These are phyloP conservation scores for Adoxophyes honmai DNA, from an alignment of 1,140 invertebrate genomes.

Conservation along the genomic window DNA sequence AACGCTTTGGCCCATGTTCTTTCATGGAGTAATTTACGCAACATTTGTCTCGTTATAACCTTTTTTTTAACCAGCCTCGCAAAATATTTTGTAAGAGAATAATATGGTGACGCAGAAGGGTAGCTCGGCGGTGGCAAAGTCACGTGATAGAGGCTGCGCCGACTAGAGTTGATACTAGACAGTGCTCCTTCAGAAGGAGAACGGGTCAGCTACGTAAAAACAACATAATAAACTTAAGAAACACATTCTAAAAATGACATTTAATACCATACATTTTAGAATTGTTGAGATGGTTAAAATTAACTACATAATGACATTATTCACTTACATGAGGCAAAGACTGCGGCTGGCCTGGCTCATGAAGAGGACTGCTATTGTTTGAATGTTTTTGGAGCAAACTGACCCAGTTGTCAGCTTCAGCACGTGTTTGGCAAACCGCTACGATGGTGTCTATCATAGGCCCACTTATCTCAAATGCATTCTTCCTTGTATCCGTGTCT, in stretches of 20 bases:
- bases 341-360: constrained; percentile 64
- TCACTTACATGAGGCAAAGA: constrained; percentile 73
- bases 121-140: constrained; percentile 81
- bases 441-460: constrained; percentile 93
- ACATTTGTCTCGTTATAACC: constrained; percentile 82
- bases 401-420: constrained; percentile 93
- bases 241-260: constrained; percentile 24
- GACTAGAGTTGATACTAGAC: constrained; percentile 72
- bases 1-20: constrained; percentile 70
- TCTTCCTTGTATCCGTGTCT: constrained; percentile 87
- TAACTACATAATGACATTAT: not conserved
- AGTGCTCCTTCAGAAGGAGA: constrained; percentile 73
- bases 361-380: constrained; percentile 58
- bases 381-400: constrained; percentile 85
- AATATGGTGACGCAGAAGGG: constrained; percentile 82
- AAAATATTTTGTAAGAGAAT: constrained; percentile 85
- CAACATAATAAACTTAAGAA: constrained; percentile 32
- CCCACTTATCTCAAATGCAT: constrained; percentile 96
- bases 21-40: constrained; percentile 83
- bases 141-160: constrained; percentile 74
- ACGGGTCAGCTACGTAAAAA: constrained; percentile 67
- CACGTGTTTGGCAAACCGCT: constrained; percentile 89
- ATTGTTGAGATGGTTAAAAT: constrained; percentile 12
- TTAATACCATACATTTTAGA: not conserved
- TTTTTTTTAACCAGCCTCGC: constrained; percentile 84